Evolutionary conservation across 2,888 invertebrate genomes (phyloP).

Genomic region (Drosophila testacea): DNA sequence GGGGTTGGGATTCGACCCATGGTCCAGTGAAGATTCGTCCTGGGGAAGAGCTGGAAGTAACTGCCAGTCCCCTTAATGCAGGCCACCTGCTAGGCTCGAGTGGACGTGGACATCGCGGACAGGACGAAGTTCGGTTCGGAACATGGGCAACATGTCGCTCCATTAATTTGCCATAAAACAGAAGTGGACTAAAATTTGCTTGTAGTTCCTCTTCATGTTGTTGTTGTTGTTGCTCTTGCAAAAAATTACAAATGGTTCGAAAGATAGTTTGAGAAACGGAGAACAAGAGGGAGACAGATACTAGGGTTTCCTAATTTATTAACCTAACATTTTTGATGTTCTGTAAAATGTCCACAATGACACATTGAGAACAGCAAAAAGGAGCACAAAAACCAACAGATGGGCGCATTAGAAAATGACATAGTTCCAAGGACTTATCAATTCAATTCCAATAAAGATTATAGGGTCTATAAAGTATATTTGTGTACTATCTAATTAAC

Average conservation of each 20-base stretch:
- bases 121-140: slow-evolving; percentile 39
- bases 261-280: slow-evolving; percentile 26
- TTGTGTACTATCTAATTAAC: no score
- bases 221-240: slow-evolving; percentile 42
- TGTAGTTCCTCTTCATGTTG: slow-evolving; percentile 52
- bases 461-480: neutral
- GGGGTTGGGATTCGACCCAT: slow-evolving; percentile 1
- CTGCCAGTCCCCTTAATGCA: slow-evolving; percentile 37
- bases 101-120: slow-evolving; percentile 23
- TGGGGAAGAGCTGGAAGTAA: slow-evolving; percentile 39
- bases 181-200: slow-evolving; percentile 82
- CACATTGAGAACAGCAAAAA: slow-evolving; percentile 47
- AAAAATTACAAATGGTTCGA: slow-evolving; percentile 73
- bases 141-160: slow-evolving; percentile 76
- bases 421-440: slow-evolving; percentile 7
- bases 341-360: slow-evolving; percentile 73
- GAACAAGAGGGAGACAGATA: slow-evolving; percentile 2
- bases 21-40: slow-evolving; percentile 45
- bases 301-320: slow-evolving; percentile 65
- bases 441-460: neutral
- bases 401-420: neutral
- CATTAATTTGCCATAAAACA: slow-evolving; percentile 84
- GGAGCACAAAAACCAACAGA: neutral
- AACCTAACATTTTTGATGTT: slow-evolving; percentile 67
- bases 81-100: slow-evolving; percentile 75